Conservation (phyloP, 2,113 vertebrate genomes). For the Gallinago media region DNA sequence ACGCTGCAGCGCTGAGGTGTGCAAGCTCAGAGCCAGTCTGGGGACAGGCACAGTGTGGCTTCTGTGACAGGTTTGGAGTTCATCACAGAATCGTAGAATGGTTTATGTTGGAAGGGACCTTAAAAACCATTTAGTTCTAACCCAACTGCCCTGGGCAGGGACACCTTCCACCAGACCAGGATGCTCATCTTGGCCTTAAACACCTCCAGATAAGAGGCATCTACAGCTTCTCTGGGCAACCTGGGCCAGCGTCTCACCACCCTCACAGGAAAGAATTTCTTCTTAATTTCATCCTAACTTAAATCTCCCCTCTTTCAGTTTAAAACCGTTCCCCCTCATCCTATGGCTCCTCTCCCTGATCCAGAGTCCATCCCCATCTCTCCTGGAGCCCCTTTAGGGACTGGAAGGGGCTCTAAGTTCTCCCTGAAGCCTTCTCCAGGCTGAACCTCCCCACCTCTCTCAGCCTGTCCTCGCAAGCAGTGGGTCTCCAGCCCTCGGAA, state of each 20-base stretch:
- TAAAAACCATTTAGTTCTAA: neutral
- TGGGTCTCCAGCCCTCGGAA: neutral
- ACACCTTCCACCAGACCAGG: neutral
- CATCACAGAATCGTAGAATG: neutral
- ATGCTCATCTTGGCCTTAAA: neutral
- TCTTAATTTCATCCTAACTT: neutral
- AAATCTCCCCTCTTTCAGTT: neutral
- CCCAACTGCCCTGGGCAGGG: neutral
- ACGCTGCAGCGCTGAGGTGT: accelerated
- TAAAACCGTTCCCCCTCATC: neutral
- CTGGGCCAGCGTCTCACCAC: neutral
- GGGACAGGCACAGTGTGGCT: neutral
- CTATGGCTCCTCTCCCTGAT: neutral
- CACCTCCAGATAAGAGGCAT: neutral
- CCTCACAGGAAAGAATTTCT: neutral
- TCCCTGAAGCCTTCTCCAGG: neutral
- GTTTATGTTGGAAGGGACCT: neutral
- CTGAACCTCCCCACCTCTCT: neutral
- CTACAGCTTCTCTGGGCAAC: neutral
- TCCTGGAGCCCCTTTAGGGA: neutral
- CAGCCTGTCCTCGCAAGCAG: neutral
- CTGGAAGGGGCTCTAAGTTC: neutral
- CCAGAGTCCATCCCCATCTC: neutral
- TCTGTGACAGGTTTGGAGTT: neutral
- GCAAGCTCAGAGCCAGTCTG: neutral